Base-by-base conservation (phyloP, 2,113 vertebrate species). In the Psophia crepitans region DNA sequence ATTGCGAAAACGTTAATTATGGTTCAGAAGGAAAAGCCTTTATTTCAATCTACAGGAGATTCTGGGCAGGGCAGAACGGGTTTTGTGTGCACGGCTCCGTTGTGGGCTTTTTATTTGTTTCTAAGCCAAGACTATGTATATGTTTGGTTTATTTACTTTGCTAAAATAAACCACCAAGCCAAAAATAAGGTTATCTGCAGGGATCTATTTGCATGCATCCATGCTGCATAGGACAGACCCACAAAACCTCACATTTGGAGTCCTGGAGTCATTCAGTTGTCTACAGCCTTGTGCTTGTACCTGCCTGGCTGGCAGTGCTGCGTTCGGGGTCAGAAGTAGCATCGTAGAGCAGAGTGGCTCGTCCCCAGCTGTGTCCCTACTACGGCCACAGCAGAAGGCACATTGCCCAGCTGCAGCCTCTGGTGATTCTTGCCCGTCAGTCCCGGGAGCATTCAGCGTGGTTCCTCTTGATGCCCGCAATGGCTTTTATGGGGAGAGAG, bases 1-100 rank as follows among this genome's bases (percentile, higher is more conserved):
- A 96, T 95, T 97, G 96, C 83, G 96, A 87, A 97, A 93, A 86
- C 13, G 23, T 97, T 97, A 96, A 97, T 98, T 96, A 90, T 88
- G 75, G 84, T 94, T 96, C 77, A 89, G 95, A 65, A 90, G 80
- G 82, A 94, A 97, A 94, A 94, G 71, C 57, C 73, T 44, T 23
- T 10, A 18, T 96, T 97, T 94, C 91, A 93, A 39, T 94, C 71
- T 91, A 78, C 49, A 46, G 78, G 81, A 97, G 73, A 60, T 71
- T 70, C 69, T 93, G 89, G 71, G 51, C 93, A 93, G 80, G 64
- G 53, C 3, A 71, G 90, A 89, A 65, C 12, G 35, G 60, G 96
- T 95, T 66, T 81, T 92, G 65, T 53, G 44, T 87, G 69, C 27
- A 6, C 66, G 60, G 41, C 66, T 43, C n/a, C 32, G 3, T 19